phyloP scores from a whole-genome alignment of 2,888 invertebrate genomes.

The Andrena flavipes region DNA sequence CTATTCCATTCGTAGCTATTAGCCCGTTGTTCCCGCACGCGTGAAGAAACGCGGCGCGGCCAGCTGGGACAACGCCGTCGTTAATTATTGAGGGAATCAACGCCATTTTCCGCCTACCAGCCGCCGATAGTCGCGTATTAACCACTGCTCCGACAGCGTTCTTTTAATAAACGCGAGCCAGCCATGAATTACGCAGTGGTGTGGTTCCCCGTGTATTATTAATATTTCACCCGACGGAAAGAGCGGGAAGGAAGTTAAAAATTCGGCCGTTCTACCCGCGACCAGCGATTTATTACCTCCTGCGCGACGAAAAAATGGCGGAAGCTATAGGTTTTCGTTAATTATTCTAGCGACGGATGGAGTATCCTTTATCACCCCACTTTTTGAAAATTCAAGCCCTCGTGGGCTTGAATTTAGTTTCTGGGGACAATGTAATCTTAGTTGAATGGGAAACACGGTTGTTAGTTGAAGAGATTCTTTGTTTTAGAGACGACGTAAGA shows the following conservation, averaged over 20 bases:
- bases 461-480: neutral
- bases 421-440: neutral
- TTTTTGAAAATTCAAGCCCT: neutral
- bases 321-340: constrained; percentile 8
- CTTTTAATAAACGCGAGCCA: neutral
- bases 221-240: constrained; percentile 14
- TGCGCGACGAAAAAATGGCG: neutral
- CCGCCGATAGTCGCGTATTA: too few species aligned
- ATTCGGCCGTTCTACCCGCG: neutral
- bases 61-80: neutral
- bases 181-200: neutral
- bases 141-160: neutral
- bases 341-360: constrained; percentile 5
- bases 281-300: constrained; percentile 14
- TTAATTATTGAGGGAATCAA: constrained; percentile 14
- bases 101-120: neutral
- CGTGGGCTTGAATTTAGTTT: neutral
- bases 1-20: constrained; percentile 31
- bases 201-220: neutral
- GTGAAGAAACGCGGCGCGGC: constrained; percentile 2
- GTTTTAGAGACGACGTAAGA: neutral
- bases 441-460: neutral
- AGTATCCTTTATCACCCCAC: neutral
- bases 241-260: constrained; percentile 8
- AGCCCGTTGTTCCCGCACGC: neutral